Percentiles rank a stretch among this genome's conserved stretches.
These are phyloP conservation scores for Halcyon leucocephala DNA, from an alignment of 2,797 vertebrate genomes.

Conservation along the genomic window DNA sequence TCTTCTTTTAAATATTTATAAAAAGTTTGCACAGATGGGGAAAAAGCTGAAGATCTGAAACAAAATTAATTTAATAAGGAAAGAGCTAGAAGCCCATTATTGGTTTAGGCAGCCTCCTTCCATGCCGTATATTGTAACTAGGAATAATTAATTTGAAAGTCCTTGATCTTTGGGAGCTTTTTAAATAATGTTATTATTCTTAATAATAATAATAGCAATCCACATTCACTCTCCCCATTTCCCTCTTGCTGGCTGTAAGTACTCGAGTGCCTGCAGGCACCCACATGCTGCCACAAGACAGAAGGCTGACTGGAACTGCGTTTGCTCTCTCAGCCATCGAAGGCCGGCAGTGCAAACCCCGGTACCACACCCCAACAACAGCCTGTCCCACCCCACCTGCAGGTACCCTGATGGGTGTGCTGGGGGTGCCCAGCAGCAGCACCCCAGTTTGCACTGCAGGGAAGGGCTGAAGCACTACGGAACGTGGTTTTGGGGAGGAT, in stretches of 20 bases:
- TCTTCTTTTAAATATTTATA: constrained; percentile 50
- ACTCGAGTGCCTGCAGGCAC: constrained; percentile 9
- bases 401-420: no score
- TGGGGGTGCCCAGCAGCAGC: background rate
- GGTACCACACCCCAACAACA: background rate
- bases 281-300: background rate
- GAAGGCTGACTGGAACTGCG: background rate
- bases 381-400: background rate
- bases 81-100: constrained; percentile 44
- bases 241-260: background rate
- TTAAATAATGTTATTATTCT: constrained; percentile 65
- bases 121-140: constrained; percentile 65
- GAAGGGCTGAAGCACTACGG: background rate
- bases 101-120: constrained; percentile 69
- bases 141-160: constrained; percentile 76
- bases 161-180: constrained; percentile 68
- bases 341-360: background rate
- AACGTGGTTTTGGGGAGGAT: rapidly evolving
- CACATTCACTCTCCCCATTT: constrained; percentile 51
- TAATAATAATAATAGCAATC: constrained; percentile 66
- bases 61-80: constrained; percentile 73
- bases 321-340: background rate
- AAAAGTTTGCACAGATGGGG: constrained; percentile 20
- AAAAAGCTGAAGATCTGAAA: constrained; percentile 64
- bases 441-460: background rate